A percentile compares a stretch with the other conserved stretches of the same genome.
Evolutionary conservation across 2,888 invertebrate genomes (phyloP).

Genomic region (Autographa gamma): DNA sequence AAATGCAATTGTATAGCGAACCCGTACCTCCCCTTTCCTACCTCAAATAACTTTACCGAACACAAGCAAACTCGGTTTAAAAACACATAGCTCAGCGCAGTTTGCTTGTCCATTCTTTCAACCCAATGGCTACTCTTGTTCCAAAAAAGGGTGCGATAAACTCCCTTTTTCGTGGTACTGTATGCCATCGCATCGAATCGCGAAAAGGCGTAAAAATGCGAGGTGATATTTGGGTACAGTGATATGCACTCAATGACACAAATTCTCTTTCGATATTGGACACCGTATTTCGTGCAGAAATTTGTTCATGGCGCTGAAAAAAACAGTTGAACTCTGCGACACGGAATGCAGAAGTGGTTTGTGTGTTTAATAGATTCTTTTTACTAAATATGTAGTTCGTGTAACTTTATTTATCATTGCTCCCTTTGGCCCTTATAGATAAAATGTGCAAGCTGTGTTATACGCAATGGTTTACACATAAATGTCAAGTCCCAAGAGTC

Average conservation of each 20-base stretch:
- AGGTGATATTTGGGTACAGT: slow-evolving; percentile 19
- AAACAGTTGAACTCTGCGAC: background rate
- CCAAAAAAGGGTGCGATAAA: slow-evolving; percentile 33
- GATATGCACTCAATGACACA: slow-evolving; percentile 18
- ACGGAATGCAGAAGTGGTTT: too few species aligned
- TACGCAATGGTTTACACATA: too few species aligned
- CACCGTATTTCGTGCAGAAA: background rate
- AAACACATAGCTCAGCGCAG: background rate
- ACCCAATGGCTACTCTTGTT: slow-evolving; percentile 45
- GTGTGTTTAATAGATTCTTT: too few species aligned
- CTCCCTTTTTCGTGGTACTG: slow-evolving; percentile 39
- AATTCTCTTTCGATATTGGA: background rate
- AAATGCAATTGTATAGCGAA: too few species aligned
- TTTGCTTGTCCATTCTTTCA: slow-evolving; percentile 23
- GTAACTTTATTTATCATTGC: background rate
- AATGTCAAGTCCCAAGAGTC: background rate
- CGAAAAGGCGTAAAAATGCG: slow-evolving; percentile 41
- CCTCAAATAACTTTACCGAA: background rate
- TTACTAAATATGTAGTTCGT: background rate
- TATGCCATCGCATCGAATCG: slow-evolving; percentile 30
- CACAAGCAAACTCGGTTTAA: background rate
- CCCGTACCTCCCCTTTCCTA: background rate
- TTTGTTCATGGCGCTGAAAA: background rate
- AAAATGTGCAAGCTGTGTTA: background rate
- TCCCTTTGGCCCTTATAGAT: background rate